Conservation (phyloP, 2,113 vertebrate genomes). For the Aramus guarauna region DNA sequence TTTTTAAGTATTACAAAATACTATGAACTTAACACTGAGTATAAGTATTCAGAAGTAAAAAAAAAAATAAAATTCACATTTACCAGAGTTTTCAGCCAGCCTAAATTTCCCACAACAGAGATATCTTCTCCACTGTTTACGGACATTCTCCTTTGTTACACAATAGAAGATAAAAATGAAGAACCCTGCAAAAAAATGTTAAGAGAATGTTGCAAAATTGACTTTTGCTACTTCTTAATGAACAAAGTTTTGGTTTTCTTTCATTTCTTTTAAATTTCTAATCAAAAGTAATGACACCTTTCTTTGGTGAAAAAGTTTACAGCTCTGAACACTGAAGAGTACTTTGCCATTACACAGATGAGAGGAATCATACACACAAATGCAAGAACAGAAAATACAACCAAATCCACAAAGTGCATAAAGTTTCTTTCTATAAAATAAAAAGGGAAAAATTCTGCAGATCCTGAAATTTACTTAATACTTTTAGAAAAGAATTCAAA, state of each 20-base stretch:
- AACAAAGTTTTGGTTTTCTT: neutral
- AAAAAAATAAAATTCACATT: neutral
- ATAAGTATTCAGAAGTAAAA: neutral
- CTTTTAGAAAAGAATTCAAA: neutral
- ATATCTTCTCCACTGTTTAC: slow-evolving; percentile 89
- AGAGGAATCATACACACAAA: neutral
- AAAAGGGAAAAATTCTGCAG: neutral
- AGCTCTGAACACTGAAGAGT: neutral
- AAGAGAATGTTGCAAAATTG: neutral
- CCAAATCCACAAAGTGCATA: neutral
- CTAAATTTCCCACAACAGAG: slow-evolving; percentile 92
- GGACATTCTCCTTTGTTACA: slow-evolving; percentile 90
- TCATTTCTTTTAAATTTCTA: neutral
- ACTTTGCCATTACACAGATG: neutral
- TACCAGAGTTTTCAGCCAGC: slow-evolving; percentile 91
- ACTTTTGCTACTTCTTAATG: neutral
- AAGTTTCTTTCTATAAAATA: neutral
- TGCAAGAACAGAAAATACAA: neutral
- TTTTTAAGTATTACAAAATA: neutral
- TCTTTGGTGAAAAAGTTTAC: neutral
- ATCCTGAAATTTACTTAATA: neutral
- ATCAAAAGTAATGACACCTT: neutral
- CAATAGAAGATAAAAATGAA: slow-evolving; percentile 97
- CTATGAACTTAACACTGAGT: neutral
- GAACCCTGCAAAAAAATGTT: slow-evolving; percentile 76